Base-by-base conservation (phyloP, 2,797 vertebrate genomes). In the Merluccius polli region DNA sequence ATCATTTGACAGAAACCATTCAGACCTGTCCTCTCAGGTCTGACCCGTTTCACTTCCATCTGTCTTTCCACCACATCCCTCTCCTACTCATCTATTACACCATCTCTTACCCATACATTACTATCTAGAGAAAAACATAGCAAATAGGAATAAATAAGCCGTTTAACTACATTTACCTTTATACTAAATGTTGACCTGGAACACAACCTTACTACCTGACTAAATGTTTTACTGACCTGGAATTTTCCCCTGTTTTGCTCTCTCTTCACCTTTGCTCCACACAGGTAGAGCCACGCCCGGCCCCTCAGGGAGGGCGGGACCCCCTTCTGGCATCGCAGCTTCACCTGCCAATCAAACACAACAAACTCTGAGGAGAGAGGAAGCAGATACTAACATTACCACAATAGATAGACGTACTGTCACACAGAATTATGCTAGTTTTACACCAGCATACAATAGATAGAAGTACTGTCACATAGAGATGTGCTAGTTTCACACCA, bases 261-360 rank as follows among this genome's bases (percentile, higher is more conserved):
- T 83, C 94, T 89, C 83, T 96, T 98, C 73, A 98, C 97, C 89
- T 97, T 98, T 77, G 92, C 97, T 75, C 98, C 98, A 0, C 95
- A 97, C 38, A 99, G 95, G 89, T 97, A 99, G 79, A 98, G 96
- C 98, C 98, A 99, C 32, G 96, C 96, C 30, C 97, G 94, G 76
- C 97, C 96, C 27, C 98, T 94, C 80, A 99, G 88, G 0, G 98
- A 97, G 1, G 97, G 97, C 0, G 98, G 98, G 73, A 99, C 95
- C 13, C 97, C 98, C 86, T 99, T 99, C 90, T 98, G 97, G 90
- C 98, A 99, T 59, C 98, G 94, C 76, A 97, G 90, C 52, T 95
- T 98, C 83, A 98, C 96, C 98, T 99, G 92, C 72, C 0, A 8
- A 21, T 73, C 30, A 82, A 59, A 80, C 75, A 85, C 63, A 70